phyloP scores from a whole-genome alignment of 1,140 invertebrate genomes.

The Cryptotermes secundus region DNA sequence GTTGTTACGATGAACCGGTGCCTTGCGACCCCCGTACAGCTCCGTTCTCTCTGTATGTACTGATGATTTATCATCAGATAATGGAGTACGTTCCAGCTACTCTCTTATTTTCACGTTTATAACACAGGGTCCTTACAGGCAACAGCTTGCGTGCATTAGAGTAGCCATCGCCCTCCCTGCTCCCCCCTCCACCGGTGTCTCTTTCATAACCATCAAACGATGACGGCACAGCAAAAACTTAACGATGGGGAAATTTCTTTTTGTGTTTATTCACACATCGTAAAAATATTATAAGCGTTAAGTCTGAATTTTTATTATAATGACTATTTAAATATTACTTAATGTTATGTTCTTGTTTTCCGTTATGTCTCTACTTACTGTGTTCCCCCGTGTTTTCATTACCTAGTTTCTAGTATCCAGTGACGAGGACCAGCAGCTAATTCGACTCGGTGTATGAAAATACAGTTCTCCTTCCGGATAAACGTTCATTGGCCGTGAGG shows the following conservation, averaged over 20 bases:
- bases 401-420: not conserved
- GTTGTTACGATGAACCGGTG: no score
- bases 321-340: constrained; percentile 34
- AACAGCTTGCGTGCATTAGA: constrained; percentile 26
- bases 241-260: constrained; percentile 23
- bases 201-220: constrained; percentile 8
- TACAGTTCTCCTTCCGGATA: no score
- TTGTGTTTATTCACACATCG: constrained; percentile 35
- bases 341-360: constrained; percentile 37
- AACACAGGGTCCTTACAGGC: not conserved
- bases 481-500: no score
- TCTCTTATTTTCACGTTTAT: constrained; percentile 24
- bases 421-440: not conserved
- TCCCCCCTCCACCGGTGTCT: not conserved
- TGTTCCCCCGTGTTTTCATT: constrained; percentile 2
- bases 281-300: constrained; percentile 17
- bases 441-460: not conserved
- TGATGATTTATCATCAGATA: constrained; percentile 24
- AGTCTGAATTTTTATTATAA: constrained; percentile 35
- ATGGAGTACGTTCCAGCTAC: not conserved
- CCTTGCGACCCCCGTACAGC: not conserved
- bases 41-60: not conserved
- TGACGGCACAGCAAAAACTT: not conserved
- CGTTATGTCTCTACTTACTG: constrained; percentile 24
- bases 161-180: not conserved